These are phyloP conservation scores for Trichechus manatus DNA, from an alignment of 2,113 vertebrate species.

Conservation along the genomic window DNA sequence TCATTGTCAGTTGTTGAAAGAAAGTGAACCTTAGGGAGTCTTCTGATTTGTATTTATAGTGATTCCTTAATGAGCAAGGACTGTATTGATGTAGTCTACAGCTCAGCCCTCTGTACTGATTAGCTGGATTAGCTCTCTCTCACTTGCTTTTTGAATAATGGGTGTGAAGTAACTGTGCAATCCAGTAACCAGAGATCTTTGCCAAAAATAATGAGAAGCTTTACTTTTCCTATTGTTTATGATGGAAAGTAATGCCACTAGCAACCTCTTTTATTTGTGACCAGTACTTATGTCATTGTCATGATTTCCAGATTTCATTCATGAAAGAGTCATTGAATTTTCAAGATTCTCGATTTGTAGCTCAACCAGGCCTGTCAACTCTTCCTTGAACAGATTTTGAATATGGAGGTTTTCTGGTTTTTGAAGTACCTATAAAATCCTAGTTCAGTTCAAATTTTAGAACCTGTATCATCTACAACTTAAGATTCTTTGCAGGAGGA, in stretches of 20 bases:
- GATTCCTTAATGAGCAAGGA: neutral
- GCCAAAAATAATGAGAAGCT: conserved; percentile 17
- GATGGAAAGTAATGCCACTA: neutral
- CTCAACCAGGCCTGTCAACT: neutral
- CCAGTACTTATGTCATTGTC: neutral
- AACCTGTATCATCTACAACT: neutral
- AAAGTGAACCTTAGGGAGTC: neutral
- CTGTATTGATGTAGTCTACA: too few species aligned
- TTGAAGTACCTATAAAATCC: neutral
- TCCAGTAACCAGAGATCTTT: neutral
- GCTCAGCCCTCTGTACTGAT: neutral
- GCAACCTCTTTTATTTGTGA: neutral
- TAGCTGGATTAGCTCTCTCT: neutral
- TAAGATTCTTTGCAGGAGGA: neutral
- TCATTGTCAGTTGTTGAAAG: neutral
- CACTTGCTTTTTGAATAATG: neutral
- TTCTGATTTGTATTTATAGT: neutral
- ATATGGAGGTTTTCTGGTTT: conserved; percentile 18
- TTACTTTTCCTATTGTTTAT: neutral
- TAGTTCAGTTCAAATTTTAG: conserved; percentile 5
- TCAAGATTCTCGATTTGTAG: neutral
- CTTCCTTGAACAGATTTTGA: neutral
- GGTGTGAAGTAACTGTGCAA: neutral
- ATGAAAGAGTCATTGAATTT: neutral
- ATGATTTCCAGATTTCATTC: neutral